phyloP scores from a whole-genome alignment of 2,888 invertebrate genomes.

The Dastarcus helophoroides region DNA sequence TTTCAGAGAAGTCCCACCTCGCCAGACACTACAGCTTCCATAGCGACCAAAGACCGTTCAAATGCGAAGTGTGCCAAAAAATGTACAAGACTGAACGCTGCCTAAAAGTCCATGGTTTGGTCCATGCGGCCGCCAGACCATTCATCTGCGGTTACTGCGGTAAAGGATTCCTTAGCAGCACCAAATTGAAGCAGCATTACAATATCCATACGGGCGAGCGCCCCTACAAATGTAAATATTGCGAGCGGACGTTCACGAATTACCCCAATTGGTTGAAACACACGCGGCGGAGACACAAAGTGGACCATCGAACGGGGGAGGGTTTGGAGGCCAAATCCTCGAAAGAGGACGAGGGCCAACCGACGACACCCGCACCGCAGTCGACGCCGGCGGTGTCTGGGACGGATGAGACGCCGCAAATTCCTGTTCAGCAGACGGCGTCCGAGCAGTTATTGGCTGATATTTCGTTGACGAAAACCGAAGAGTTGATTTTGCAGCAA shows the following conservation, averaged over 20 bases:
- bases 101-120: conserved; percentile 44
- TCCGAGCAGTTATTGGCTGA: conserved; percentile 21
- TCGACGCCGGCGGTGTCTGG: conserved; percentile 3
- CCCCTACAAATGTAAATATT: conserved; percentile 45
- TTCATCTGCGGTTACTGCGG: conserved; percentile 44
- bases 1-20: conserved; percentile 37
- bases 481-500: conserved; percentile 29
- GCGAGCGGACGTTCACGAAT: conserved; percentile 44
- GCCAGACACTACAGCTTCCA: conserved; percentile 37
- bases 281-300: conserved; percentile 43
- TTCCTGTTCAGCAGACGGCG: conserved; percentile 7
- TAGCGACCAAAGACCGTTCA: conserved; percentile 33
- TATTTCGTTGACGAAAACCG: conserved; percentile 26
- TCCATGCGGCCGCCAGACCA: conserved; percentile 43
- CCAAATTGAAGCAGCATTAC: conserved; percentile 45
- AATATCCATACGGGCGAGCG: conserved; percentile 46
- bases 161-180: conserved; percentile 48
- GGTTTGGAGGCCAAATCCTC: conserved; percentile 21
- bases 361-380: not conserved
- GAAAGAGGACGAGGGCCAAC: conserved; percentile 14
- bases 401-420: conserved; percentile 6
- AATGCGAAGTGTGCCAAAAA: conserved; percentile 43
- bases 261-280: conserved; percentile 50
- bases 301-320: conserved; percentile 32
- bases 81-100: conserved; percentile 46